Percentiles rank a stretch among this genome's conserved stretches.
Evolutionary conservation across 2,113 vertebrate species (phyloP).

Genomic region (Smithornis capensis): DNA sequence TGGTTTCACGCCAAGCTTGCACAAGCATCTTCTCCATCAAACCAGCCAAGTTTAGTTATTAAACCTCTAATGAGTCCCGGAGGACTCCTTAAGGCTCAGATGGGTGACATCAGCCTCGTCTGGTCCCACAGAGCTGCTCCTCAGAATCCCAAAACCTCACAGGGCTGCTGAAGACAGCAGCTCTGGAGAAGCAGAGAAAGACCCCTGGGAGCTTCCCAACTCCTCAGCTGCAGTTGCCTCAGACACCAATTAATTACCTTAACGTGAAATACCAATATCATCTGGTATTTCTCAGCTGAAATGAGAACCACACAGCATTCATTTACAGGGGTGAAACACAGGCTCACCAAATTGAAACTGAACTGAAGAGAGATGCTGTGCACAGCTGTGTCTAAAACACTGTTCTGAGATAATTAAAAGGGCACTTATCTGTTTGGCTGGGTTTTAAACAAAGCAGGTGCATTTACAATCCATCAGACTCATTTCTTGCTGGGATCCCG

Average conservation of each 20-base stretch:
- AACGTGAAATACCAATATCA: background rate
- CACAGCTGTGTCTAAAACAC: background rate
- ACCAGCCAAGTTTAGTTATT: conserved; percentile 7
- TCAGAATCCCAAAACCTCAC: background rate
- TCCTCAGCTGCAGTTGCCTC: background rate
- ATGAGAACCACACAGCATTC: background rate
- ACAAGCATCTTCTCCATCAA: conserved; percentile 11
- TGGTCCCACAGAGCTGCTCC: background rate
- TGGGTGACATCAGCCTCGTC: background rate
- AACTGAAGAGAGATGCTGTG: background rate
- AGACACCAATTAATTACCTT: background rate
- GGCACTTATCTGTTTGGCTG: conserved; percentile 62
- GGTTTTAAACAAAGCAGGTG: background rate
- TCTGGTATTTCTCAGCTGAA: background rate
- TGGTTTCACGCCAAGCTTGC: background rate
- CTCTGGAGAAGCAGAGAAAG: background rate
- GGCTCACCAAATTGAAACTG: background rate
- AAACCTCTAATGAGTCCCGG: conserved; percentile 34
- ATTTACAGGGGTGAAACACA: background rate
- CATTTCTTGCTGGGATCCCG: conserved; percentile 3
- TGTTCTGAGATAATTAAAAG: conserved; percentile 18
- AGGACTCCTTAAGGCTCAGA: background rate
- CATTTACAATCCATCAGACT: conserved; percentile 27
- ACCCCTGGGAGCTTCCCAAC: background rate
- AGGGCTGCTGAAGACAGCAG: background rate